Conservation (phyloP, 2,113 vertebrate species). For the Gadus chalcogrammus region DNA sequence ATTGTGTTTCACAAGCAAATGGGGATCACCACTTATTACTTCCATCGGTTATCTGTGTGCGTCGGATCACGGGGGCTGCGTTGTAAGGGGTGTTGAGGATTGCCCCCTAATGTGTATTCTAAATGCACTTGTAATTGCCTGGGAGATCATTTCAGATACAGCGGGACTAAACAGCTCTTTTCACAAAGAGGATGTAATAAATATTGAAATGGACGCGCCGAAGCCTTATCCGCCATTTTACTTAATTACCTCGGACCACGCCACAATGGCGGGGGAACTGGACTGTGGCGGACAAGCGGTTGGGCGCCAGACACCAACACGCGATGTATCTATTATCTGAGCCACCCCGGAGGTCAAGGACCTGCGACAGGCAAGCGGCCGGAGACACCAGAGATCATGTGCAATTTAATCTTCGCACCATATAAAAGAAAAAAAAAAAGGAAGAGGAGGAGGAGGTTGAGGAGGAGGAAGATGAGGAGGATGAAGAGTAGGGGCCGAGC, state of each 20-base stretch:
- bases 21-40: slow-evolving; percentile 30
- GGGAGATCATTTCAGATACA: slow-evolving; percentile 71
- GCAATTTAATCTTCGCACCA: slow-evolving; percentile 98
- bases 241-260: slow-evolving; percentile 92
- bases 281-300: slow-evolving; percentile 83
- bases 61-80: slow-evolving; percentile 41
- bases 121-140: slow-evolving; percentile 72
- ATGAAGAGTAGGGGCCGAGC: slow-evolving; percentile 47
- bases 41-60: slow-evolving; percentile 49
- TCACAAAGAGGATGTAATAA: slow-evolving; percentile 75
- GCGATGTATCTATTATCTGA: slow-evolving; percentile 96
- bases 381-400: slow-evolving; percentile 91
- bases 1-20: slow-evolving; percentile 33
- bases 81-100: slow-evolving; percentile 57
- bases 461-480: slow-evolving; percentile 81
- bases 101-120: slow-evolving; percentile 57
- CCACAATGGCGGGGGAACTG: slow-evolving; percentile 89
- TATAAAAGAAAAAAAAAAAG: slow-evolving; percentile 75
- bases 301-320: slow-evolving; percentile 68
- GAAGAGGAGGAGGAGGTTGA: slow-evolving; percentile 31
- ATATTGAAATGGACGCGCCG: slow-evolving; percentile 75
- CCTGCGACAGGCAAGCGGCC: slow-evolving; percentile 84
- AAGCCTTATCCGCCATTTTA: slow-evolving; percentile 80
- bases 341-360: slow-evolving; percentile 81
- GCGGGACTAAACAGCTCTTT: slow-evolving; percentile 68